These are phyloP conservation scores for Oncorhynchus kisutch DNA, from an alignment of 2,113 vertebrate species.

Conservation along the genomic window DNA sequence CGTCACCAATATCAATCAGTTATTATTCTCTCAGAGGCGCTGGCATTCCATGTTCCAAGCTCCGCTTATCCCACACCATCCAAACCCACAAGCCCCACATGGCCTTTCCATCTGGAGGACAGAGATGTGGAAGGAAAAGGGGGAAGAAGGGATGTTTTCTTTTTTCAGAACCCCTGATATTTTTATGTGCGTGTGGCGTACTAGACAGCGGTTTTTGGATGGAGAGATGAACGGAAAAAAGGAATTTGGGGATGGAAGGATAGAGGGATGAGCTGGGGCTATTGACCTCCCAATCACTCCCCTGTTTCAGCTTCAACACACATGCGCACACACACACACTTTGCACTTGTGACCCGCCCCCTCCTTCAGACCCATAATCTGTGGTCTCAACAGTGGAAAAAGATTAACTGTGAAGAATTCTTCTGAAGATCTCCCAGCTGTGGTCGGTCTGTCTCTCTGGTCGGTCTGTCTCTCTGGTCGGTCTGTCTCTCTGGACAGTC, in stretches of 20 bases:
- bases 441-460: neutral
- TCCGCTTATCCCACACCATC: neutral
- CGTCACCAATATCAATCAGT: neutral
- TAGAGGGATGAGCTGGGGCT: neutral
- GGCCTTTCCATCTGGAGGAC: constrained; percentile 16
- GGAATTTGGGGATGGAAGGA: constrained; percentile 11
- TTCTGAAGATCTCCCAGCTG: constrained; percentile 12
- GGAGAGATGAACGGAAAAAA: constrained; percentile 14
- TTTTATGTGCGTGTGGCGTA: constrained; percentile 26
- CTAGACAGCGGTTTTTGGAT: constrained; percentile 8
- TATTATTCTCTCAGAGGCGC: neutral
- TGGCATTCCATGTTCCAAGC: no score
- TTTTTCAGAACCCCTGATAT: constrained; percentile 23
- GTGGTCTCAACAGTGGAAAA: constrained; percentile 7
- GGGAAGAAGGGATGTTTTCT: neutral
- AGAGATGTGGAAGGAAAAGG: constrained; percentile 1
- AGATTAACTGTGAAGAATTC: constrained; percentile 10
- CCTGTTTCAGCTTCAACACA: neutral
- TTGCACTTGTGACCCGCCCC: neutral
- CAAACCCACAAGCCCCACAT: constrained; percentile 11
- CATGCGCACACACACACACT: neutral
- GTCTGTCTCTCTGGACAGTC: no score
- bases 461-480: no score
- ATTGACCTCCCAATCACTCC: neutral
- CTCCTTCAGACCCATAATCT: constrained; percentile 1